Evolutionary conservation across 2,113 vertebrate species (phyloP).

Genomic region (Podarcis muralis): DNA sequence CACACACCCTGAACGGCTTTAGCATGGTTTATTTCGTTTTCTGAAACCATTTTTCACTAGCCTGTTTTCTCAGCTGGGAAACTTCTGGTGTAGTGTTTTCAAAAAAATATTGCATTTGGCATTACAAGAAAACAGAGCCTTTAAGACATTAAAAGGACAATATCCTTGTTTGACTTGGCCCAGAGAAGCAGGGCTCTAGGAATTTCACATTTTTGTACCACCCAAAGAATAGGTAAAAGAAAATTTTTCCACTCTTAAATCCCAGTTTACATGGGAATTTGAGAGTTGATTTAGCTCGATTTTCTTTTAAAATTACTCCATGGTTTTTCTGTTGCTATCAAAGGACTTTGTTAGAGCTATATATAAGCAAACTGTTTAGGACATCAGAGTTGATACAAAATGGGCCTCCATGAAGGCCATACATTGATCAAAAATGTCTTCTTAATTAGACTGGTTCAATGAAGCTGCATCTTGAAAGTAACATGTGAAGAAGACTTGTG

Average conservation of each 20-base stretch:
- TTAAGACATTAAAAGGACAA: slow-evolving; percentile 85
- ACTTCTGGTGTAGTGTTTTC: slow-evolving; percentile 86
- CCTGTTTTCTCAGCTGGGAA: slow-evolving; percentile 89
- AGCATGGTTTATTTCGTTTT: slow-evolving; percentile 87
- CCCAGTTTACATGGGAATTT: slow-evolving; percentile 70
- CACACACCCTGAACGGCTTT: slow-evolving; percentile 83
- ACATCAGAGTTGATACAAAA: background rate
- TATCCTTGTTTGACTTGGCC: slow-evolving; percentile 84
- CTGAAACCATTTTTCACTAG: slow-evolving; percentile 87
- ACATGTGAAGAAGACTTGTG: background rate
- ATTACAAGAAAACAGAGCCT: slow-evolving; percentile 83
- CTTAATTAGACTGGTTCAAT: slow-evolving; percentile 3
- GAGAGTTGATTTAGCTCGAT: slow-evolving; percentile 61
- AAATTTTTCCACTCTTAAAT: slow-evolving; percentile 73
- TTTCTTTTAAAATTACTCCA: slow-evolving; percentile 41
- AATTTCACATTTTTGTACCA: slow-evolving; percentile 79
- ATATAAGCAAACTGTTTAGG: slow-evolving; percentile 32
- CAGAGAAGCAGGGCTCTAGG: slow-evolving; percentile 71
- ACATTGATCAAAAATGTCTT: background rate
- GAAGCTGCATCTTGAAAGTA: background rate
- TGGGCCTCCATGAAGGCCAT: background rate
- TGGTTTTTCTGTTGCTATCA: slow-evolving; percentile 37
- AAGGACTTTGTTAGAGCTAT: slow-evolving; percentile 24
- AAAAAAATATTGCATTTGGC: slow-evolving; percentile 89
- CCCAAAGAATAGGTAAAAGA: slow-evolving; percentile 78